Conservation (phyloP, 2,797 vertebrate species). For the Falco columbarius region DNA sequence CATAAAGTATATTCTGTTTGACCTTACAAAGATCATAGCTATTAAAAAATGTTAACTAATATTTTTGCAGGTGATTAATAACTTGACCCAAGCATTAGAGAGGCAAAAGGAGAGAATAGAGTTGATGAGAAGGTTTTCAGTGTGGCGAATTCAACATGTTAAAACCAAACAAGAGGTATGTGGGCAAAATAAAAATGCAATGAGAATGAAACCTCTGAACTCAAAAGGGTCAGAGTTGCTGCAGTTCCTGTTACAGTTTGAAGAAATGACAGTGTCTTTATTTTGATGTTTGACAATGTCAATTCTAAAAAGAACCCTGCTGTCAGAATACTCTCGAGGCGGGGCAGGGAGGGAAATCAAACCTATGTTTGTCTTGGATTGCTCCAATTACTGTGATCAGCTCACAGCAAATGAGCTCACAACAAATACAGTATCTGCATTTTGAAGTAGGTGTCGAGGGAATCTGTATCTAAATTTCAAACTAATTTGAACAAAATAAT, state of each 20-base stretch:
- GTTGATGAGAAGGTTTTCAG: constrained; percentile 87
- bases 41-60: not conserved
- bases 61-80: constrained; percentile 86
- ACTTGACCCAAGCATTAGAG: constrained; percentile 86
- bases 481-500: not conserved
- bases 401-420: not conserved
- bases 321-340: not conserved
- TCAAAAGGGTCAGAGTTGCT: not conserved
- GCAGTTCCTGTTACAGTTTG: not conserved
- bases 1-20: not conserved
- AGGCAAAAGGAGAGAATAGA: constrained; percentile 89
- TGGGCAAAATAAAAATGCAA: not conserved
- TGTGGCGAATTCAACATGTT: constrained; percentile 86
- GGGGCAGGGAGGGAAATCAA: not conserved
- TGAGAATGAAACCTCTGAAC: not conserved
- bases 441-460: not conserved
- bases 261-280: not conserved
- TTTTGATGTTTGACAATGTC: not conserved
- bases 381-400: not conserved
- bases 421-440: not conserved
- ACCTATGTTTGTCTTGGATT: not conserved
- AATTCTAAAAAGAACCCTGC: rapidly evolving
- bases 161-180: constrained; percentile 86
- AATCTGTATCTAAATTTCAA: not conserved
- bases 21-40: not conserved